A percentile compares a stretch with the other conserved stretches of the same genome.
Evolutionary conservation across 2,888 invertebrate genomes (phyloP).

Genomic region (Trissolcus japonicus): DNA sequence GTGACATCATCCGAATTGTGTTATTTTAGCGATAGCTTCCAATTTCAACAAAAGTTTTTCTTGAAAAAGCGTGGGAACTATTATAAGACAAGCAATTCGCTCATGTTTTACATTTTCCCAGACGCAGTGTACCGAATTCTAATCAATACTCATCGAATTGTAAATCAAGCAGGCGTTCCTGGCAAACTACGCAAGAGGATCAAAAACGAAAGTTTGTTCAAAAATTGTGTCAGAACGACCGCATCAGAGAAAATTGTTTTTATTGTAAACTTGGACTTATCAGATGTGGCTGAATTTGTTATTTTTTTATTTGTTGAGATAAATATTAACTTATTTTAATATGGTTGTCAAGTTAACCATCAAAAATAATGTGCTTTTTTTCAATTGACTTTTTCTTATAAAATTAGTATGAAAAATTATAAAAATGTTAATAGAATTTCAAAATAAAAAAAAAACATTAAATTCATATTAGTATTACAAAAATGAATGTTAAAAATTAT

Average conservation of each 20-base stretch:
- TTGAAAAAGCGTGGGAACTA: slow-evolving; percentile 30
- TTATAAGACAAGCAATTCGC: slow-evolving; percentile 39
- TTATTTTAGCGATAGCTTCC: slow-evolving; percentile 22
- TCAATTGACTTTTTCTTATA: too few species aligned
- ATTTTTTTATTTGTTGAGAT: neutral
- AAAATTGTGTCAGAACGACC: slow-evolving; percentile 38
- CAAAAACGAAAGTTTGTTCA: slow-evolving; percentile 41
- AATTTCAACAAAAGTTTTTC: slow-evolving; percentile 9
- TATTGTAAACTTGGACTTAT: slow-evolving; percentile 54
- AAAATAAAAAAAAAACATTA: too few species aligned
- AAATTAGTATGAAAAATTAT: too few species aligned
- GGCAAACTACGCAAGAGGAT: slow-evolving; percentile 36
- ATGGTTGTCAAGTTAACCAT: too few species aligned
- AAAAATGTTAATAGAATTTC: too few species aligned
- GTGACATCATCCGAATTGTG: slow-evolving; percentile 13
- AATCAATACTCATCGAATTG: slow-evolving; percentile 67
- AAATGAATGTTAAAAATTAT: too few species aligned
- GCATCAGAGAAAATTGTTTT: slow-evolving; percentile 56
- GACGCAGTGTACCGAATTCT: slow-evolving; percentile 51
- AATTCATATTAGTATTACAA: too few species aligned
- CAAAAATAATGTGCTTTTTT: too few species aligned
- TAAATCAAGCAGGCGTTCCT: slow-evolving; percentile 60
- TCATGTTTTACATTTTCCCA: slow-evolving; percentile 43
- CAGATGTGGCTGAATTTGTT: slow-evolving; percentile 26
- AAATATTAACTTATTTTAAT: neutral